Evolutionary conservation across 1,140 invertebrate species (phyloP).

Genomic region (Drosophila repletoides): DNA sequence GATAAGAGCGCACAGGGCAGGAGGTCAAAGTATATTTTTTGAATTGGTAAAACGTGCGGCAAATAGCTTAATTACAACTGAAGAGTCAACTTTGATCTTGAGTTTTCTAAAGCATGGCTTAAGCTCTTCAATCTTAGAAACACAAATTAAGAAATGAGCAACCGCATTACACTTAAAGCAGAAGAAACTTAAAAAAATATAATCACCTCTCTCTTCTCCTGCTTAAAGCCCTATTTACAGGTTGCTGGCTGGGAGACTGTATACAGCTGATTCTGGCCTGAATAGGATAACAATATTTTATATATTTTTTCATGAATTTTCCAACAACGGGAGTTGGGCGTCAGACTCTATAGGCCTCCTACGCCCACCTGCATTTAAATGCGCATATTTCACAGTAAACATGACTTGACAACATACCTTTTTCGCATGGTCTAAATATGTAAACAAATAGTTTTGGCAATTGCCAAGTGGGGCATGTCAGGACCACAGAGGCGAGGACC

Average conservation of each 20-base stretch:
- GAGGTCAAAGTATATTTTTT: constrained; percentile 51
- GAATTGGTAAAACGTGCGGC: constrained; percentile 75
- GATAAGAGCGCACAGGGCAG: constrained; percentile 46
- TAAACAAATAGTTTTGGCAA: constrained; percentile 81
- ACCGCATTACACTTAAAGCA: no score
- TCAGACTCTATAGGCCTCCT: neutral
- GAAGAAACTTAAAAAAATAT: no score
- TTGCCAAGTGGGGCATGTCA: constrained; percentile 78
- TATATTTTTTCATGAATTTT: no score
- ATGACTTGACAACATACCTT: constrained; percentile 81
- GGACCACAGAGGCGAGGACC: constrained; percentile 16
- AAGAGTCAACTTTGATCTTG: constrained; percentile 65
- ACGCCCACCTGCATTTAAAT: constrained; percentile 61
- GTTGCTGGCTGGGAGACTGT: no score
- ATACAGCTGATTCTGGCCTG: no score
- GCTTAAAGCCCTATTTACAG: no score
- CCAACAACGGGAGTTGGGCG: no score
- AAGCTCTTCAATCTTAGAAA: neutral
- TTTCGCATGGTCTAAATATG: constrained; percentile 74
- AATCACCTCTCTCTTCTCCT: no score
- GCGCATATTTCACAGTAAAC: constrained; percentile 80
- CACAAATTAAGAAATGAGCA: constrained; percentile 19
- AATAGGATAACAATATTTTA: no score
- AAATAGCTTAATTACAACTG: constrained; percentile 74
- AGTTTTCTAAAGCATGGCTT: constrained; percentile 19